Percentiles rank a stretch among this genome's conserved stretches.
phyloP scores from a whole-genome alignment of 2,797 vertebrate species.

The Mergus octosetaceus region DNA sequence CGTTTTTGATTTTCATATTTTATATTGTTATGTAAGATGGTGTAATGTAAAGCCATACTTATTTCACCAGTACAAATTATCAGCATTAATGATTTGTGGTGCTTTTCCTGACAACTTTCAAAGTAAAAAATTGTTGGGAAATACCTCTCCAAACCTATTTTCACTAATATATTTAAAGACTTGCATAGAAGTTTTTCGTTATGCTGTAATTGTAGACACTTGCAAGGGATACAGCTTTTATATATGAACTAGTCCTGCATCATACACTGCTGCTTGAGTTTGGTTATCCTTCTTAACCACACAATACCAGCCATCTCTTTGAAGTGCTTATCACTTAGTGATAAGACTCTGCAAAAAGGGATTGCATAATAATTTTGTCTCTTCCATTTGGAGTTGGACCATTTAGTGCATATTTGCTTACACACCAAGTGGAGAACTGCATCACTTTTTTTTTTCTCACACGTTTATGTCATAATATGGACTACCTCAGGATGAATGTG shows the following conservation, averaged over 20 bases:
- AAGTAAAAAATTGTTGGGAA: conserved; percentile 54
- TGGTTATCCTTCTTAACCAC: background rate
- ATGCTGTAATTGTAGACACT: background rate
- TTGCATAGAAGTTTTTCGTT: conserved; percentile 19
- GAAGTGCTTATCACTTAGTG: background rate
- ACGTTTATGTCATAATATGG: background rate
- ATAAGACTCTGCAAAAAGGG: background rate
- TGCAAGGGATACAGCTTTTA: background rate
- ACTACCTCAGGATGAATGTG: background rate
- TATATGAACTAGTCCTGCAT: background rate
- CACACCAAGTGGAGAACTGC: background rate
- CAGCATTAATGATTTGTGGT: conserved; percentile 65
- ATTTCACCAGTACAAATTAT: conserved; percentile 68
- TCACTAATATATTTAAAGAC: conserved; percentile 47
- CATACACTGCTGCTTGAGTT: background rate
- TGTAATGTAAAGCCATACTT: conserved; percentile 68
- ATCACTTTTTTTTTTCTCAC: background rate
- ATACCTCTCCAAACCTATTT: conserved; percentile 60
- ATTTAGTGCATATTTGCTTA: background rate
- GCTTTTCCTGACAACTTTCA: conserved; percentile 64
- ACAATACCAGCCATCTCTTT: background rate
- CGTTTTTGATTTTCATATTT: conserved; percentile 85
- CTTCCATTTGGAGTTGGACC: background rate
- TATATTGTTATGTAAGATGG: conserved; percentile 89
- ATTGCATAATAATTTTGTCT: background rate